Evolutionary conservation across 2,888 invertebrate genomes (phyloP), one percentile per base, ranked within the genome.

Genomic region (Pristionchus japonicus): DNA sequence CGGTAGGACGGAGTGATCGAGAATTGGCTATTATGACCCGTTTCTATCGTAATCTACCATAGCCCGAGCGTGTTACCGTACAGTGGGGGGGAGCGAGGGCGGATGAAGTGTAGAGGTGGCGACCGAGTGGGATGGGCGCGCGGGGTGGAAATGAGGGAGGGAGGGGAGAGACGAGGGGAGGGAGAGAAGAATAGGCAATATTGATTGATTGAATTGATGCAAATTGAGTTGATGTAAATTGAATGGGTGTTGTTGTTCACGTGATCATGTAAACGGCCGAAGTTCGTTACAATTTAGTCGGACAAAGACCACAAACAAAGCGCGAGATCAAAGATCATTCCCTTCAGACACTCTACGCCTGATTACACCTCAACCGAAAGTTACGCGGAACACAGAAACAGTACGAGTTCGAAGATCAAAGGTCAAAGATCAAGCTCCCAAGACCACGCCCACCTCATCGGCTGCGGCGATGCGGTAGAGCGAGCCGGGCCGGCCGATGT

Each of bases 401-500:
- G n/a, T n/a, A n/a, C n/a, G n/a, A n/a, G n/a, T 37, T 20, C 70
- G 23, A 40, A 37, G 23, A 17, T 15, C 70, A 49, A 47, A 47
- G 80, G 31, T 84, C 83, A 84, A 47, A 84, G n/a, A n/a, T n/a
- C n/a, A n/a, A n/a, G n/a, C n/a, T n/a, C n/a, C n/a, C n/a, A n/a
- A n/a, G 52, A 37, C 17, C 37, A n/a, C 2, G 2, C 11, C 20
- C 67, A 85, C 85, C 85, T 85, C 85, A 43, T 64, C 61, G 34
- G 64, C 40, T 17, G 64, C 64, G 64, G 27, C 61, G 40, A 85
- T 85, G 43, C 85, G 85, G 31, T 85, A 85, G 85, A 85, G 85
- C 27, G 85, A 85, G 23, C 85, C 85, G 85, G 85, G 85, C 37
- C 64, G 40, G 40, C 85, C 85, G 49, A 85, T 85, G 64, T 85